Conservation (phyloP, 2,888 invertebrate genomes). For the Allophyes oxyacanthae region DNA sequence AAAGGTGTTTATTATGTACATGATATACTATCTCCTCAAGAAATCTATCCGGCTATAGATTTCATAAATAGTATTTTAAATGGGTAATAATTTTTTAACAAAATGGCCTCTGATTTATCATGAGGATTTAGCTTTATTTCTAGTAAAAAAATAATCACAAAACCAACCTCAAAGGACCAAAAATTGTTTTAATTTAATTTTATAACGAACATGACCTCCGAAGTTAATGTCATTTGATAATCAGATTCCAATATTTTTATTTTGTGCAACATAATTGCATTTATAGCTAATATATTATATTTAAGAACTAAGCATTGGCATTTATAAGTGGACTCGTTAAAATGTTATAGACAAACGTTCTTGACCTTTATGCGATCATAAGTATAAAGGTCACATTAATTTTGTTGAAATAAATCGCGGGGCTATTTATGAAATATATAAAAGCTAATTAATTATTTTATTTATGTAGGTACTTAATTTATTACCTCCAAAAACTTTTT, state of each 20-base stretch:
- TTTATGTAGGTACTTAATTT: constrained; percentile 10
- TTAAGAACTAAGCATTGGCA: constrained; percentile 51
- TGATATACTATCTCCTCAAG: no score
- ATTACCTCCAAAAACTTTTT: constrained; percentile 27
- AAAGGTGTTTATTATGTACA: constrained; percentile 8
- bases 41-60: no score
- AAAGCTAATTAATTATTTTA: constrained; percentile 42
- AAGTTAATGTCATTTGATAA: constrained; percentile 39
- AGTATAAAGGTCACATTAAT: constrained; percentile 58
- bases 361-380: constrained; percentile 63
- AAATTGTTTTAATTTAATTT: no score
- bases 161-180: constrained; percentile 1
- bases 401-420: constrained; percentile 54
- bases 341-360: constrained; percentile 56
- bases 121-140: no score
- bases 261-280: constrained; percentile 29
- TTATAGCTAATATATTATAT: constrained; percentile 18
- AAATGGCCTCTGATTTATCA: no score
- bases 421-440: constrained; percentile 40
- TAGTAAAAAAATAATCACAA: no score
- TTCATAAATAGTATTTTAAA: constrained; percentile 3
- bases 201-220: constrained; percentile 17
- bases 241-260: constrained; percentile 20
- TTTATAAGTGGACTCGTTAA: constrained; percentile 57
- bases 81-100: no score